Evolutionary conservation across 2,797 vertebrate species (phyloP).

Genomic region (Sebastes taczanowskii): DNA sequence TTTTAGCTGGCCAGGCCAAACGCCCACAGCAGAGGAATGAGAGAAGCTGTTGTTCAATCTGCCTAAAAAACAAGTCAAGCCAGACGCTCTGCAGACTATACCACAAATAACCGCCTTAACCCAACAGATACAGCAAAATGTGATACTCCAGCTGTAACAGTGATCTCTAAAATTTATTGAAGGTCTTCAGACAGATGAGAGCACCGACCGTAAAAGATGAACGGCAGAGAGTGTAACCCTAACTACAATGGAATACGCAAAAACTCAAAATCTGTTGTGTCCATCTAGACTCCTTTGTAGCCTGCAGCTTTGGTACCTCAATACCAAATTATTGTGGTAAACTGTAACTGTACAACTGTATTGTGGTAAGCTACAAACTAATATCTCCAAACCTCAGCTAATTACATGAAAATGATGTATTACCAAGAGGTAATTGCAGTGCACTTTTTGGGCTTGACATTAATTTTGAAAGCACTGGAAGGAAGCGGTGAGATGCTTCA

Average conservation of each 20-base stretch:
- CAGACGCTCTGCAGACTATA: constrained; percentile 37
- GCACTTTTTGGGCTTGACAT: not conserved
- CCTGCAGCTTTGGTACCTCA: not conserved
- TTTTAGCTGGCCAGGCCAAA: constrained; percentile 47
- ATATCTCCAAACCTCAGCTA: not conserved
- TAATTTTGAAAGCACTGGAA: not conserved
- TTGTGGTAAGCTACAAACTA: not conserved
- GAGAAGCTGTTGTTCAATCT: constrained; percentile 57
- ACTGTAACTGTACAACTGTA: not conserved
- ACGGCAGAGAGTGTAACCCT: not conserved
- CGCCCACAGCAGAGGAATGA: constrained; percentile 63
- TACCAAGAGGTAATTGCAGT: not conserved
- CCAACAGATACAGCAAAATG: constrained; percentile 11
- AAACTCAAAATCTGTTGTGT: not conserved
- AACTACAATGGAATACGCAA: not conserved
- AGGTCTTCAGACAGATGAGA: not conserved
- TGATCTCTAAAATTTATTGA: constrained; percentile 1
- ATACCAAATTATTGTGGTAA: not conserved
- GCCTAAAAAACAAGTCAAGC: constrained; percentile 50
- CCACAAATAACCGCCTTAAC: not conserved
- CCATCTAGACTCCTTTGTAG: not conserved
- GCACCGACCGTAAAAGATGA: not conserved
- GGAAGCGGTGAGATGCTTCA: not conserved
- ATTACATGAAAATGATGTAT: not conserved
- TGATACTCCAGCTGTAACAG: constrained; percentile 16